phyloP scores from a whole-genome alignment of 2,888 invertebrate genomes.

The Ditylenchus weischeri region DNA sequence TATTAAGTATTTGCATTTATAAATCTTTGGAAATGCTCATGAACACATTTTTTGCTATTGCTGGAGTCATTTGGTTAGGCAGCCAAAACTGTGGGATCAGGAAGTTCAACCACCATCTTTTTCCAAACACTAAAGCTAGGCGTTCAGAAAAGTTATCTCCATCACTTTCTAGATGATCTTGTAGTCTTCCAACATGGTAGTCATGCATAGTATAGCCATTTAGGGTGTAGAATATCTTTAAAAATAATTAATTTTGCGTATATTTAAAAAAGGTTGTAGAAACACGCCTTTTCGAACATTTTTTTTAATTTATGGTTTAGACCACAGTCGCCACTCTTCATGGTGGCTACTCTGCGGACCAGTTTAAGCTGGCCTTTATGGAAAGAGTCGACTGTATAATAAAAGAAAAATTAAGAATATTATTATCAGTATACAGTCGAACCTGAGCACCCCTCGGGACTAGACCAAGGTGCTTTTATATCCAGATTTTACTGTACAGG shows the following conservation, averaged over 20 bases:
- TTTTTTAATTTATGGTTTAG: not conserved
- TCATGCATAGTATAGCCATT: conserved; percentile 57
- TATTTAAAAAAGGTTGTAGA: not conserved
- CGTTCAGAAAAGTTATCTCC: conserved; percentile 49
- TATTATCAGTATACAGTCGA: too few relatives aligned
- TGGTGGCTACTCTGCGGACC: too few relatives aligned
- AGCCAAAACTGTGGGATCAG: conserved; percentile 46
- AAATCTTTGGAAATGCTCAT: conserved; percentile 34
- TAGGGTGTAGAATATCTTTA: conserved; percentile 53
- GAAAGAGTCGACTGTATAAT: too few relatives aligned
- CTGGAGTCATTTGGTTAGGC: conserved; percentile 35
- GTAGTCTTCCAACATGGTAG: conserved; percentile 46
- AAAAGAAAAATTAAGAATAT: too few relatives aligned
- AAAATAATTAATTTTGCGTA: conserved; percentile 7
- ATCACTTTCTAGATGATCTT: conserved; percentile 50
- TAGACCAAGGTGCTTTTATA: too few relatives aligned
- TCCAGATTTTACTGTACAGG: too few relatives aligned
- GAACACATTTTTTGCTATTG: conserved; percentile 39
- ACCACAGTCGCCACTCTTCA: too few relatives aligned
- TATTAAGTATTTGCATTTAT: too few relatives aligned
- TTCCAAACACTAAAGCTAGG: conserved; percentile 54
- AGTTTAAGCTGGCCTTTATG: too few relatives aligned
- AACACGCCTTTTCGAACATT: not conserved
- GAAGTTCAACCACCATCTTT: conserved; percentile 52
- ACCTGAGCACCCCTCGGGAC: too few relatives aligned